phyloP scores from a whole-genome alignment of 2,888 invertebrate species.

The Cheilosia impressa region DNA sequence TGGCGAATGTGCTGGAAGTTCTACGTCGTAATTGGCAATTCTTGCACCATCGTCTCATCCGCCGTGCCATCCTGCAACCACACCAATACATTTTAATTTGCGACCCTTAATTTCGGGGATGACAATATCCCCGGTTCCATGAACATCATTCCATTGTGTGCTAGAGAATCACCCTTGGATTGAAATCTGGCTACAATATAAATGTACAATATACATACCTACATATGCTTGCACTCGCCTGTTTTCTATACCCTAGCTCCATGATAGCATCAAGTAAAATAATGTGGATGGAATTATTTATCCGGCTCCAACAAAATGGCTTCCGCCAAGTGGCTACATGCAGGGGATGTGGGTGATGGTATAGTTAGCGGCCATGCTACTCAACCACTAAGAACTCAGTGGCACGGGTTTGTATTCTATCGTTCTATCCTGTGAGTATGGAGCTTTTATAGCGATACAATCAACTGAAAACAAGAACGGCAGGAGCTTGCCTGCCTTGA shows the following conservation, averaged over 20 bases:
- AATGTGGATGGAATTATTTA: conserved; percentile 66
- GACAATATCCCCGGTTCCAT: conserved; percentile 33
- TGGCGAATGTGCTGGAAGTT: conserved; percentile 19
- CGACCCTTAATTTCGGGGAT: conserved; percentile 58
- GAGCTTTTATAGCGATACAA: conserved; percentile 64
- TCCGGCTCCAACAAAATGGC: conserved; percentile 60
- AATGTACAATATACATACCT: background rate
- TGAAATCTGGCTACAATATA: conserved; percentile 34
- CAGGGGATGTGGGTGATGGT: conserved; percentile 24
- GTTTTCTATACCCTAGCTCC: conserved; percentile 15
- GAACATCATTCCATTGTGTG: conserved; percentile 15
- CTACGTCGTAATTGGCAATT: conserved; percentile 62
- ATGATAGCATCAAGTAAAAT: conserved; percentile 40
- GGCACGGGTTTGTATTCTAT: conserved; percentile 29
- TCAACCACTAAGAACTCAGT: conserved; percentile 19
- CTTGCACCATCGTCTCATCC: conserved; percentile 35
- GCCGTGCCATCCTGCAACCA: conserved; percentile 19
- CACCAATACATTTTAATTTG: conserved; percentile 66
- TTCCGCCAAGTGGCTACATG: conserved; percentile 39
- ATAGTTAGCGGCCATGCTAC: conserved; percentile 48
- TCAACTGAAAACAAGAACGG: conserved; percentile 49
- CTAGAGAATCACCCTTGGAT: conserved; percentile 35
- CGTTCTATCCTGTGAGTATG: conserved; percentile 38
- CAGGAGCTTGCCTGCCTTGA: conserved; percentile 20
- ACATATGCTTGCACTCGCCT: conserved; percentile 5